Percentiles rank a stretch among this genome's conserved stretches.
These are phyloP conservation scores for Frankliniella intonsa DNA, from an alignment of 2,888 invertebrate genomes.

Conservation along the genomic window DNA sequence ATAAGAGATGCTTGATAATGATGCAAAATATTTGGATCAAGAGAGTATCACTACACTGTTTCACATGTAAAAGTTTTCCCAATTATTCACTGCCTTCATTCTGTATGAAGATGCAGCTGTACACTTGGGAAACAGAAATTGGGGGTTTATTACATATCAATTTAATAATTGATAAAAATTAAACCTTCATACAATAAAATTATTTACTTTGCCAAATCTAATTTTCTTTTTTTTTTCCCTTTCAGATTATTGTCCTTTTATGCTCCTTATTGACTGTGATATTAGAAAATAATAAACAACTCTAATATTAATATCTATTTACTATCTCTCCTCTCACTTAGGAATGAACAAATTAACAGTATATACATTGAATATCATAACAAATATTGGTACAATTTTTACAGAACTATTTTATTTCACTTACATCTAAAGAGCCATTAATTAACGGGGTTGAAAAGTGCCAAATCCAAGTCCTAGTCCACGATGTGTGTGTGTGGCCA, in stretches of 20 bases:
- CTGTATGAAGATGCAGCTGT: not conserved
- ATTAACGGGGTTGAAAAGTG: slow-evolving; percentile 43
- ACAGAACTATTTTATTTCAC: not conserved
- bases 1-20: not conserved
- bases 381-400: not conserved
- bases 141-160: not conserved
- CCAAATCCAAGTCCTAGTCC: slow-evolving; percentile 79
- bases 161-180: not conserved
- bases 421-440: not conserved
- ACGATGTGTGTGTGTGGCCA: slow-evolving; percentile 93
- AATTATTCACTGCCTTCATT: not conserved
- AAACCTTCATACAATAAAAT: too few species aligned
- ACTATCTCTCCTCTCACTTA: not conserved
- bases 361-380: not conserved
- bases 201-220: not conserved
- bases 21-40: too few species aligned
- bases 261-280: not conserved
- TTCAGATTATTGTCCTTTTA: not conserved
- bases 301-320: not conserved
- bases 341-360: not conserved
- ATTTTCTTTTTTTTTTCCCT: not conserved
- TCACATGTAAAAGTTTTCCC: not conserved
- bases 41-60: not conserved
- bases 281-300: not conserved
- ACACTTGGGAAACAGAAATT: not conserved